Evolutionary conservation across 1,140 invertebrate species (phyloP), one percentile per base, ranked within the genome.

Genomic region (Scaptomyza graminum): DNA sequence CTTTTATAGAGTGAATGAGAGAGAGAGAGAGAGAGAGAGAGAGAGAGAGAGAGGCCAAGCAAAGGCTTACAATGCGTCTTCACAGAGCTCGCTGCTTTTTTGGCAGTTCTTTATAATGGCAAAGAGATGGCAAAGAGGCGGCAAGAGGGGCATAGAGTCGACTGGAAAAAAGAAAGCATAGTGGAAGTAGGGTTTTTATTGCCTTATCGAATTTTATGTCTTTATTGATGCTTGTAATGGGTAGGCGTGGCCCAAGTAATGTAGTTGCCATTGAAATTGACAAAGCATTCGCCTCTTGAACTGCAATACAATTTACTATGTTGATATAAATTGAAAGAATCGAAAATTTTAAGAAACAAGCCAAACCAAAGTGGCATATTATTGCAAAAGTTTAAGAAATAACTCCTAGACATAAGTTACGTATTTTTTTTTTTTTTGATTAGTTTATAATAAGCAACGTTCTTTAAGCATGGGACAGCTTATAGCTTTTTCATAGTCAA

Each of bases 141-240:
- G 43, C 18, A 22, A 22, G 18, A n/a, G n/a, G n/a, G n/a, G n/a
- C n/a, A n/a, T n/a, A n/a, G n/a, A n/a, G n/a, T n/a, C n/a, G n/a
- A n/a, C n/a, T 22, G 18, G 6, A 28, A 15, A 49, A 49, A 70
- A 43, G 52, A 73, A 62, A 55, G 72, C 59, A 41, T 8, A 34
- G 18, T 12, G 31, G 31, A 49, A 50, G 47, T 8, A 34, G 31
- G 31, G 54, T 65, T 81, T 87, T 87, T 79, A 85, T 84, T 77
- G 81, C 77, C 77, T 80, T 77, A 85, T 85, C 74, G 77, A 76
- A 78, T 84, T 84, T 85, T 81, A 85, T 85, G 81, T 81, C 81
- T 85, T 85, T 80, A 85, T 84, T 77, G 77, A 74, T 74, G 61
- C 84, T 71, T 43, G 69, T 79, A 59, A 76, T 76, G 63, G 61